Percentiles rank a stretch among this genome's conserved stretches.
These are phyloP conservation scores for Phoxinus phoxinus DNA, from an alignment of 2,113 vertebrate species.

Conservation along the genomic window DNA sequence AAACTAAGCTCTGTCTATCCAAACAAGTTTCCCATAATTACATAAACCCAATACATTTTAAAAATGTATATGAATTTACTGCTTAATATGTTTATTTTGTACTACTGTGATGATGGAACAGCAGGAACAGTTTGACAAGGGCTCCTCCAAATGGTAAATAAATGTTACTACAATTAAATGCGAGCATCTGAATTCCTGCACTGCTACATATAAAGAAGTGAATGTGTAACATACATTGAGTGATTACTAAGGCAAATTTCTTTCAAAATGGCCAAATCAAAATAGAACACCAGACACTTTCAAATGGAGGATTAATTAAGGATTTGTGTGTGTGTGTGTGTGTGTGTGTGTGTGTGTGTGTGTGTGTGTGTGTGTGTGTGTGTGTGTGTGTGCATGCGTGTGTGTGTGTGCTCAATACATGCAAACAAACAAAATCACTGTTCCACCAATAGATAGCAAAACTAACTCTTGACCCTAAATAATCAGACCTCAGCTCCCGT, in stretches of 20 bases:
- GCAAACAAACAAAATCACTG: not conserved
- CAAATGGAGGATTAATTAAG: not conserved
- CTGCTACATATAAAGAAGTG: not conserved
- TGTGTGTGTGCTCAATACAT: not conserved
- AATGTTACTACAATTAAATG: constrained; percentile 29
- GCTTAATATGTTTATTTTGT: not conserved
- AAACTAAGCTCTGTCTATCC: not conserved
- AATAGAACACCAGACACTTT: not conserved
- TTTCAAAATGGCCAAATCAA: not conserved
- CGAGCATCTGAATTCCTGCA: not conserved
- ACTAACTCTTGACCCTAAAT: constrained; percentile 26
- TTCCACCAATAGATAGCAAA: not conserved
- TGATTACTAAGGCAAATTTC: not conserved
- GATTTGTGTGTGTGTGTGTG: too few relatives aligned
- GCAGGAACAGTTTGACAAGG: constrained; percentile 52
- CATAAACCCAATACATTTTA: not conserved
- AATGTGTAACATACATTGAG: too few relatives aligned
- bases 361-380: too few relatives aligned
- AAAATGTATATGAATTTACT: not conserved
- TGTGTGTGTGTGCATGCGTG: too few relatives aligned
- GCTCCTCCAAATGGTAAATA: constrained; percentile 48
- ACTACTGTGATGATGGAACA: not conserved
- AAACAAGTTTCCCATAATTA: not conserved
- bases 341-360: too few relatives aligned
- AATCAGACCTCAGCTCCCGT: not conserved